phyloP scores from a whole-genome alignment of 1,140 invertebrate species.

The Drosophila triauraria region DNA sequence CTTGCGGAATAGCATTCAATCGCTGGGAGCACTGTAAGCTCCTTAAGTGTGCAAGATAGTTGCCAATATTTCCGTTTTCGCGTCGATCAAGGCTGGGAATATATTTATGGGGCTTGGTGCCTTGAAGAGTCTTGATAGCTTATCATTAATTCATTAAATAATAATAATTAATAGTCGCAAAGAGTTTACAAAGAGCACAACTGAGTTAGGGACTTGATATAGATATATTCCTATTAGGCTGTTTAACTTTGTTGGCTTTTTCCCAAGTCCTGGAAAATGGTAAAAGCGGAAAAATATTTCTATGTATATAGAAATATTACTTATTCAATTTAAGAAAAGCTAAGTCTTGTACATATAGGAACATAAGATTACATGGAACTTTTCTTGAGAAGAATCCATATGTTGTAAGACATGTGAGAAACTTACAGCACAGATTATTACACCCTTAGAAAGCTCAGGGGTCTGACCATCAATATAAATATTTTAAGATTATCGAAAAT shows the following conservation, averaged over 20 bases:
- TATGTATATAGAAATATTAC: background rate
- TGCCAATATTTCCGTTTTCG: conserved; percentile 42
- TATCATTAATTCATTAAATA: too few relatives aligned
- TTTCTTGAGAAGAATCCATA: too few relatives aligned
- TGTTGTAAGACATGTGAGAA: too few relatives aligned
- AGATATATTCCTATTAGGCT: background rate
- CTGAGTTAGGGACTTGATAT: background rate
- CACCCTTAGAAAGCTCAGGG: background rate
- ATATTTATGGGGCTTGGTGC: background rate
- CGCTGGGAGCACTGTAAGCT: conserved; percentile 54
- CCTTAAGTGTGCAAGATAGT: conserved; percentile 47
- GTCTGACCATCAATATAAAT: too few relatives aligned
- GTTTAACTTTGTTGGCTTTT: background rate
- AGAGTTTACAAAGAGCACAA: too few relatives aligned
- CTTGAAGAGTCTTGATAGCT: background rate
- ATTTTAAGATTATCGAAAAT: background rate
- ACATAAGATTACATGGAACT: too few relatives aligned
- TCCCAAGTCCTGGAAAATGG: background rate
- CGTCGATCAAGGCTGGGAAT: conserved; percentile 26
- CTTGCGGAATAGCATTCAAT: conserved; percentile 25
- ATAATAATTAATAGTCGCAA: too few relatives aligned
- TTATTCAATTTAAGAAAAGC: too few relatives aligned
- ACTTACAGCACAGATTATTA: background rate
- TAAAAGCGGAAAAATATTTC: background rate
- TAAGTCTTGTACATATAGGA: too few relatives aligned